A percentile compares a stretch with the other conserved stretches of the same genome.
Conservation (phyloP, 2,113 vertebrate species). For the Prunella himalayana region DNA sequence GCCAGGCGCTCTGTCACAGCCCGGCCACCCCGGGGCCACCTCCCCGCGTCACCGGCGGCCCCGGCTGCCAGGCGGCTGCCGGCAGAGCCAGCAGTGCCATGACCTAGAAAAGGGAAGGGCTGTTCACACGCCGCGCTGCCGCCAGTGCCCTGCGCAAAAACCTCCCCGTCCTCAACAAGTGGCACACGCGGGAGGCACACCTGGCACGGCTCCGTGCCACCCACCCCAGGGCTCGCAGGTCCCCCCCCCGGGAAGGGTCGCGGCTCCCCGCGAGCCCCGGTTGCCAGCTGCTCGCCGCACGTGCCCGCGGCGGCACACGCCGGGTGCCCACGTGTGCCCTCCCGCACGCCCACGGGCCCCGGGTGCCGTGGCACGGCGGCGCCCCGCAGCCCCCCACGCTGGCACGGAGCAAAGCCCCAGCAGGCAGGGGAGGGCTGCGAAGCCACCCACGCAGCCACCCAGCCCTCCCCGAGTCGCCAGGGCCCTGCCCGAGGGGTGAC, state of each 20-base stretch:
- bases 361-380: not conserved
- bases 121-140: not conserved
- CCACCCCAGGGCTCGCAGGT: rapidly evolving
- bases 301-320: not conserved
- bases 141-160: not conserved
- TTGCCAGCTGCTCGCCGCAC: conserved; percentile 3
- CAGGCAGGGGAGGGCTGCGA: not conserved
- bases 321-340: conserved; percentile 1
- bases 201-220: not conserved
- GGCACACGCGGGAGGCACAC: not conserved
- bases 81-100: not conserved
- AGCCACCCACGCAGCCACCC: not conserved
- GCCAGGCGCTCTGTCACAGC: not conserved
- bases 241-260: not conserved
- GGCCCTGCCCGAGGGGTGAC: not conserved
- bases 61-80: not conserved
- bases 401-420: not conserved
- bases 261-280: not conserved
- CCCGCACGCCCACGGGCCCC: not conserved
- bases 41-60: not conserved
- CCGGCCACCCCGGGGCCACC: not conserved
- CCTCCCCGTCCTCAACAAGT: conserved; percentile 12
- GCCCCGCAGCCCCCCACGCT: not conserved
- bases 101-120: conserved; percentile 52
- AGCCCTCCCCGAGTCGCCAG: not conserved